Base-by-base conservation (phyloP, 2,113 vertebrate genomes). In the Phainopepla nitens region DNA sequence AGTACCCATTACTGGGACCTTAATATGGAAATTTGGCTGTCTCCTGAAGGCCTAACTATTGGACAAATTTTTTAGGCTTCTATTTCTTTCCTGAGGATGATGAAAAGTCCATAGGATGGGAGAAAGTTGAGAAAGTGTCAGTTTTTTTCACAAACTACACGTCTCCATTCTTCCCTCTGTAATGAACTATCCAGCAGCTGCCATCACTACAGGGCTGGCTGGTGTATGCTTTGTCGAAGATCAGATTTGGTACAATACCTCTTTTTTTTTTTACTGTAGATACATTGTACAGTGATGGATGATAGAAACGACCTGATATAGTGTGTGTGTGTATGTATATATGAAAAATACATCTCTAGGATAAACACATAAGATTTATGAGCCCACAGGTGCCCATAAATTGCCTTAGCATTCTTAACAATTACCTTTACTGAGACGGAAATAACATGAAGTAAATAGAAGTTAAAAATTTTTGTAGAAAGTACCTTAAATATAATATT, bases 301-400 rank as follows among this genome's bases (percentile, higher is more conserved):
- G 20, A 81, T 73, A 93, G 60, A 66, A 87, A 28, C 25, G 7
- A 3, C 53, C 58, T 76, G 41, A 91, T 73, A 65, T 9, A 87
- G 23, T 33, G 39, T n/a, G n/a, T n/a, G n/a, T n/a, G n/a, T n/a
- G n/a, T n/a, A n/a, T n/a, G 4, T 42, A 41, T 47, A 39, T 78
- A 45, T 8, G 90, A 15, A 78, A 79, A 31, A 80, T 60, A 73
- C 25, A 69, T 80, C 45, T 93, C 56, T 90, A 89, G 61, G 62
- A 41, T 94, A 90, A 96, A 53, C 45, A 82, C 42, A 4, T 45
- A 91, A 89, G 57, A 89, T 94, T 84, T 93, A 77, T 87, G 78
- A 94, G 45, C 50, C 71, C 47, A 58, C 19, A 89, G 35, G 29
- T 73, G 29, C 50, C 68, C 71, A 47, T 89, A 75, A 89, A 87